Conservation (phyloP, 2,888 invertebrate genomes). For the Brenthis hecate region DNA sequence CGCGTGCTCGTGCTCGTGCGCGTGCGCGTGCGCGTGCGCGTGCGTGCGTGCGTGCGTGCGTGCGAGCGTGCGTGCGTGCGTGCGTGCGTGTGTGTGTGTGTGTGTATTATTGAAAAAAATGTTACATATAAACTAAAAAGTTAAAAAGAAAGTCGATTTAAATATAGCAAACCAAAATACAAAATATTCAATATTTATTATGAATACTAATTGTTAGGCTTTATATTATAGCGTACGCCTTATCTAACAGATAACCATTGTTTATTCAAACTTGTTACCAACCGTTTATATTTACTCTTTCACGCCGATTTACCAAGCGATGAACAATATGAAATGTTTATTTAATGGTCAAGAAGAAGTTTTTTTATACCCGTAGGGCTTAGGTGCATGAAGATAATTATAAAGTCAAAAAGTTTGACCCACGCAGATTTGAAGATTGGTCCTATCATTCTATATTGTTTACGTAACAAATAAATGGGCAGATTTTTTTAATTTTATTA, state of each 20-base stretch:
- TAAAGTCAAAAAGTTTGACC: background rate
- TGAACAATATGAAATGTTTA: background rate
- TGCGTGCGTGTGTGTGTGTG: too few relatives aligned
- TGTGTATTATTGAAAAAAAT: too few relatives aligned
- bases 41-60: too few relatives aligned
- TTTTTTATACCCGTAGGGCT: background rate
- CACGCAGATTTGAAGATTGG: too few relatives aligned
- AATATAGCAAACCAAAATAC: background rate
- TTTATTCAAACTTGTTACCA: slow-evolving; percentile 22
- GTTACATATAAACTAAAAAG: too few relatives aligned
- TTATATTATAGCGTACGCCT: slow-evolving; percentile 9
- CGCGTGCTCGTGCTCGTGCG: too few relatives aligned
- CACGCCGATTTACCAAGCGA: slow-evolving; percentile 12
- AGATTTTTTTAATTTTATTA: too few relatives aligned
- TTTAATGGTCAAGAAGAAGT: background rate
- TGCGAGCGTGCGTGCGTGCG: too few relatives aligned
- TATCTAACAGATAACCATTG: slow-evolving; percentile 17
- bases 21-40: too few relatives aligned
- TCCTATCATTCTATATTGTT: too few relatives aligned
- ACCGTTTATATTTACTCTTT: slow-evolving; percentile 18
- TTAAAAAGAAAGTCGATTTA: too few relatives aligned
- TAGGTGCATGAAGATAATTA: background rate
- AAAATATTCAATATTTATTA: background rate
- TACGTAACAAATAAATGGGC: too few relatives aligned
- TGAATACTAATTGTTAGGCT: slow-evolving; percentile 6